Evolutionary conservation across 2,888 invertebrate species (phyloP).

Genomic region (Sinhomidia bicolor): DNA sequence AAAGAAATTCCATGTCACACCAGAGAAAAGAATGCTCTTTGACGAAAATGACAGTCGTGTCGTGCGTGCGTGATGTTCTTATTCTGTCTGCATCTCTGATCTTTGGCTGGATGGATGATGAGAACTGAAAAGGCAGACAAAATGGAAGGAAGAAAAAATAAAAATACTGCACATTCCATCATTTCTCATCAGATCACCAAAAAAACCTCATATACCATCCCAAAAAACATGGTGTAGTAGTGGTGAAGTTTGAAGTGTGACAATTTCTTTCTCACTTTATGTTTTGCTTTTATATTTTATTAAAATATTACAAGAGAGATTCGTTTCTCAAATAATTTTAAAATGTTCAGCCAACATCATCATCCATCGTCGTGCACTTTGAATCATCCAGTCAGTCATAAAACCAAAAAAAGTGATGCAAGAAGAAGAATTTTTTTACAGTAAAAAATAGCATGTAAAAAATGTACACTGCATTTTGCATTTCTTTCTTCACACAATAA

Average conservation of each 20-base stretch:
- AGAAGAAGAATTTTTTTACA: too few relatives aligned
- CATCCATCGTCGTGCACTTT: not conserved
- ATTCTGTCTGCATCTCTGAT: conserved; percentile 60
- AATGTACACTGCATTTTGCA: not conserved
- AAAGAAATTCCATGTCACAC: too few relatives aligned
- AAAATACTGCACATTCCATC: not conserved
- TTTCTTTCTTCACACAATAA: conserved; percentile 10
- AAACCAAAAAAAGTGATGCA: too few relatives aligned
- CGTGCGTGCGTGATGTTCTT: conserved; percentile 58
- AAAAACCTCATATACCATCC: not conserved
- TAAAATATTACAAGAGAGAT: too few relatives aligned
- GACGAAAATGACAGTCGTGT: conserved; percentile 53
- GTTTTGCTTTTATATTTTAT: not conserved
- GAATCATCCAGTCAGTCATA: not conserved
- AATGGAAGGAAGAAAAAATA: not conserved
- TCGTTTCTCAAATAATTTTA: too few relatives aligned
- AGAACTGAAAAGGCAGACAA: conserved; percentile 26
- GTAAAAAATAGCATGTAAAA: too few relatives aligned
- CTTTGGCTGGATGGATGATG: conserved; percentile 24
- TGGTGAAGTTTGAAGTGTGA: conserved; percentile 42
- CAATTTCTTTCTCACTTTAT: not conserved
- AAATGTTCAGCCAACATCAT: too few relatives aligned
- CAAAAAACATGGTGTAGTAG: too few relatives aligned
- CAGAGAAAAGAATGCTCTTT: conserved; percentile 14
- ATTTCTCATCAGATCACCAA: not conserved